Conservation (phyloP, 2,113 vertebrate genomes). For the Bujurquina vittata region DNA sequence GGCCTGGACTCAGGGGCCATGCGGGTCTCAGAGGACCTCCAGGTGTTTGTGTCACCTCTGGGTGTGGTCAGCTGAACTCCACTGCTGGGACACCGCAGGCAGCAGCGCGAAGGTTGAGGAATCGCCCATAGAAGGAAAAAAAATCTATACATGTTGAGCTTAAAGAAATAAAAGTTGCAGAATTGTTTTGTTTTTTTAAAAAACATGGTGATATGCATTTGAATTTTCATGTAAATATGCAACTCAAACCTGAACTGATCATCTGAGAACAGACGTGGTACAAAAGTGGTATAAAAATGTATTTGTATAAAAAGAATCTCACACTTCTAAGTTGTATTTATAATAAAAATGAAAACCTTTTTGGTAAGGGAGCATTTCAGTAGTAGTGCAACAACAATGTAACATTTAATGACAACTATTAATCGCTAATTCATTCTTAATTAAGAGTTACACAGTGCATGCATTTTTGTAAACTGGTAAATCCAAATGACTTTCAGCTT, state of each 20-base stretch:
- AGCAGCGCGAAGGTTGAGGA: slow-evolving; percentile 57
- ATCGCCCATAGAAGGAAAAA: slow-evolving; percentile 61
- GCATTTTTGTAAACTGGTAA: background rate
- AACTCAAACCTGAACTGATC: slow-evolving; percentile 30
- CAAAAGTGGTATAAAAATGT: slow-evolving; percentile 28
- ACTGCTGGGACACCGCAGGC: slow-evolving; percentile 51
- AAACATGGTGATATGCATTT: slow-evolving; percentile 41
- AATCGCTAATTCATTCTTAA: background rate
- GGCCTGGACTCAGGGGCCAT: slow-evolving; percentile 77
- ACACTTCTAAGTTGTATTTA: slow-evolving; percentile 68
- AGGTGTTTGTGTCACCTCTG: slow-evolving; percentile 79
- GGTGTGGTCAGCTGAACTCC: slow-evolving; percentile 70
- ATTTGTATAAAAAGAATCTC: slow-evolving; percentile 65
- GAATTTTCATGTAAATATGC: slow-evolving; percentile 76
- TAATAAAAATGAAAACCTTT: slow-evolving; percentile 71
- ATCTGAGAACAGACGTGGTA: slow-evolving; percentile 2
- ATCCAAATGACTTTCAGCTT: background rate
- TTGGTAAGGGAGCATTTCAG: background rate
- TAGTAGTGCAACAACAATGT: background rate
- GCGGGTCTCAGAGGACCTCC: slow-evolving; percentile 78
- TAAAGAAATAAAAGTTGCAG: slow-evolving; percentile 22
- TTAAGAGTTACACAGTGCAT: background rate
- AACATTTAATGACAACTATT: background rate
- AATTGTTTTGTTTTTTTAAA: background rate
- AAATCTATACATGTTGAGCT: background rate